phyloP scores from a whole-genome alignment of 2,113 vertebrate species.

The Apus apus region DNA sequence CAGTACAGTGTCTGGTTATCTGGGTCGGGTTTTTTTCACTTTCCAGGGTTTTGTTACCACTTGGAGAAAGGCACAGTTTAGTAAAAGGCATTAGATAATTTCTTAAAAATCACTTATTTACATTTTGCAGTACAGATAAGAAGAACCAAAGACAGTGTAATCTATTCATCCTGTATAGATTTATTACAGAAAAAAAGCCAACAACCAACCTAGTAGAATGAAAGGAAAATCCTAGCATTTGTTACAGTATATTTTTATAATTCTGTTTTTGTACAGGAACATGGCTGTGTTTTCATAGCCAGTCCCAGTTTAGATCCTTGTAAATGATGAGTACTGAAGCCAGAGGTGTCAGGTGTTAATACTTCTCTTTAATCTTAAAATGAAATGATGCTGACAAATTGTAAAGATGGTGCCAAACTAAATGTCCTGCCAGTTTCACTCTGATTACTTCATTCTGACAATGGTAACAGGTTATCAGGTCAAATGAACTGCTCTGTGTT shows the following conservation, averaged over 20 bases:
- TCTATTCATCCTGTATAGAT: neutral
- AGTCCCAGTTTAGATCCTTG: neutral
- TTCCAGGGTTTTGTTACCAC: neutral
- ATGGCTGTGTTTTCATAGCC: neutral
- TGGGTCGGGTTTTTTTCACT: neutral
- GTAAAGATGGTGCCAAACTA: neutral
- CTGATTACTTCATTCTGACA: neutral
- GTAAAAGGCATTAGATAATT: neutral
- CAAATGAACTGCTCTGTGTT: accelerated
- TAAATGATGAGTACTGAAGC: neutral
- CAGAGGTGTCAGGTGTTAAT: neutral
- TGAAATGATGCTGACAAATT: neutral
- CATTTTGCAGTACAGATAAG: neutral
- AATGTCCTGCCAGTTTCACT: neutral
- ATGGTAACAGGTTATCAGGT: accelerated
- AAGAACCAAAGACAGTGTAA: neutral
- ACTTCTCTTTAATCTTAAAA: neutral
- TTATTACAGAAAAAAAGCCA: neutral
- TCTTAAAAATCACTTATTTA: neutral
- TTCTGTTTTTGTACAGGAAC: neutral
- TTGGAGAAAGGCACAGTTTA: neutral
- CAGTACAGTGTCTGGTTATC: neutral
- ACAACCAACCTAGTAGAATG: neutral
- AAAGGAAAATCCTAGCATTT: neutral
- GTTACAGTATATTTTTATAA: neutral